These are phyloP conservation scores for Orthonychiurus folsomi DNA, from an alignment of 2,888 invertebrate species.

Conservation along the genomic window DNA sequence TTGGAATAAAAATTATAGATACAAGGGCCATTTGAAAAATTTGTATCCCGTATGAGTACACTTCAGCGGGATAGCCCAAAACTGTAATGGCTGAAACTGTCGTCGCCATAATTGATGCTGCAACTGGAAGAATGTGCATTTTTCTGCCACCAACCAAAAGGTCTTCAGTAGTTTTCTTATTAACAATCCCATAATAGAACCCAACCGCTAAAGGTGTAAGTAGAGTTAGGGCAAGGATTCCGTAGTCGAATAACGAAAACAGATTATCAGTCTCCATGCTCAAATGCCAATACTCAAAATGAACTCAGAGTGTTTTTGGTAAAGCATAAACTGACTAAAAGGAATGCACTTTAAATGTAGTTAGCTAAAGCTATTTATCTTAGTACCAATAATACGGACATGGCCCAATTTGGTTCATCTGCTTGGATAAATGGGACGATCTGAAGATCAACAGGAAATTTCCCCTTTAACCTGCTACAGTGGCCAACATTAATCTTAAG, in stretches of 20 bases:
- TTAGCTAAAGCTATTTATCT: no score
- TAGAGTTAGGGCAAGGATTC: constrained; percentile 24
- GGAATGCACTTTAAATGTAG: no score
- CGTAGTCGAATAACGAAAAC: constrained; percentile 21
- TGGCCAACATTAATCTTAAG: no score
- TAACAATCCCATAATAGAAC: constrained; percentile 22
- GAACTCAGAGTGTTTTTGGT: no score
- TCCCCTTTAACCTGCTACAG: no score
- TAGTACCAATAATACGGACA: no score
- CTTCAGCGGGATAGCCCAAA: constrained; percentile 30
- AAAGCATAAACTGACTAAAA: no score
- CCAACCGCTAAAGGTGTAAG: constrained; percentile 30
- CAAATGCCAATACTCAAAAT: no score
- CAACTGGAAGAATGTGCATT: constrained; percentile 16
- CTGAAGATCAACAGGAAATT: no score
- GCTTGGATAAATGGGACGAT: no score
- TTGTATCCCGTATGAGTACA: constrained; percentile 31
- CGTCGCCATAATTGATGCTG: constrained; percentile 20
- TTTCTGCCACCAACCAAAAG: constrained; percentile 17
- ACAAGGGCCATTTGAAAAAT: constrained; percentile 27
- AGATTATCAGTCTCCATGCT: not conserved
- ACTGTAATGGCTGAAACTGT: constrained; percentile 20
- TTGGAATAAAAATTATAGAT: constrained; percentile 23
- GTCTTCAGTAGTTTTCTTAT: constrained; percentile 16
- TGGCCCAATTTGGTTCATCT: no score